Conservation (phyloP, 2,113 vertebrate genomes). For the Bolborhynchus lineola region DNA sequence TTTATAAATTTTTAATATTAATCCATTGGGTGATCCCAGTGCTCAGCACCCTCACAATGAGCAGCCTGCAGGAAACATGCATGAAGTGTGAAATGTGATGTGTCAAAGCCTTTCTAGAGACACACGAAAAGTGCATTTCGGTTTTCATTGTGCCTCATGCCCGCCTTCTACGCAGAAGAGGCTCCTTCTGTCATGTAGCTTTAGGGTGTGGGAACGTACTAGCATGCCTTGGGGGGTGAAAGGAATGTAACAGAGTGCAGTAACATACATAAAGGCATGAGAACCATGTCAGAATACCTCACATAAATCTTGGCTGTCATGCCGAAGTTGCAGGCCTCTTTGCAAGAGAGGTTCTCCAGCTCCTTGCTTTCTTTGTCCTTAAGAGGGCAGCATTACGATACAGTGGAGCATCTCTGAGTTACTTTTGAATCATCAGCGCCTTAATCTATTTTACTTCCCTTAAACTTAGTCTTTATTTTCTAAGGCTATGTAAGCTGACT, state of each 20-base stretch:
- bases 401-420: not conserved
- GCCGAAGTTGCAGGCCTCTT: not conserved
- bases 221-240: fast-evolving
- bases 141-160: fast-evolving
- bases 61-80: fast-evolving
- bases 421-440: not conserved
- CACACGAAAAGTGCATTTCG: not conserved
- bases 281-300: not conserved
- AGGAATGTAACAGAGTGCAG: fast-evolving
- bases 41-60: fast-evolving
- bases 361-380: not conserved
- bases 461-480: not conserved
- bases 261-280: not conserved
- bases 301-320: not conserved
- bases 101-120: not conserved
- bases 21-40: not conserved
- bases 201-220: fast-evolving
- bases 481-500: not conserved
- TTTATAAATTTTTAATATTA: not conserved
- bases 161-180: not conserved
- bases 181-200: not conserved
- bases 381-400: conserved; percentile 71
- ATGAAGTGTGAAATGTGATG: not conserved
- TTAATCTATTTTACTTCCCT: not conserved
- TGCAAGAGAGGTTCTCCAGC: not conserved